Evolutionary conservation across 1,140 invertebrate genomes (phyloP), one percentile per base, ranked within the genome.

Genomic region (Pseudomyrmex cubaensis): DNA sequence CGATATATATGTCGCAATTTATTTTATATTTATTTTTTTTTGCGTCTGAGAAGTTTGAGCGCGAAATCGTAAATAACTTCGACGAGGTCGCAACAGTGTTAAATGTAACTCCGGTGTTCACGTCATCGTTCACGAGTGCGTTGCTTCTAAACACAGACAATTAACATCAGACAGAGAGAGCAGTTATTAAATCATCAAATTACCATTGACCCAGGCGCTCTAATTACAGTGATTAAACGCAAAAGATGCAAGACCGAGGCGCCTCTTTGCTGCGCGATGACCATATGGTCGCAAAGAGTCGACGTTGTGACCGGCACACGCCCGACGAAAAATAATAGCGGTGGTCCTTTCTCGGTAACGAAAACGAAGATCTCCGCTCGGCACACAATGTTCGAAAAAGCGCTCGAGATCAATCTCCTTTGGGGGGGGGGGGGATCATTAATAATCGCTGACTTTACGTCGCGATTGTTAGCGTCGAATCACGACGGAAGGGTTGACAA

Each of bases 381-480:
- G 17, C 17, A 10, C 13, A 56, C 25, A 64, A 77, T 77, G 17
- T n/a, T 66, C 17, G 62, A n/a, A 48, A 67, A 76, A 35, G 17
- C 50, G 25, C 22, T 17, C 12, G 64, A 64, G 48, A 82, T 85
- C 54, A 70, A 85, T 86, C 57, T 78, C 50, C 20, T 22, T 44
- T 17, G 22, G 20, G 20, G 35, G 54, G 17, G n/a, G n/a, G n/a
- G n/a, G n/a, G 25, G 35, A 61, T 87, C 88, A 77, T 88, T 88
- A 89, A 83, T 87, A 89, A 89, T 13, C 35, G 61, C 48, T 52
- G 84, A 84, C 72, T 88, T 35, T 63, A 20, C 17, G 69, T 77
- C 63, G 54, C 74, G 64, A 57, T 88, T 67, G 82, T 84, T 85
- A 82, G 50, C 76, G 63, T 20, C 56, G 46, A 78, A 78, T 46